These are phyloP conservation scores for Myotis vivesi DNA, from an alignment of 2,797 vertebrate species.

Conservation along the genomic window DNA sequence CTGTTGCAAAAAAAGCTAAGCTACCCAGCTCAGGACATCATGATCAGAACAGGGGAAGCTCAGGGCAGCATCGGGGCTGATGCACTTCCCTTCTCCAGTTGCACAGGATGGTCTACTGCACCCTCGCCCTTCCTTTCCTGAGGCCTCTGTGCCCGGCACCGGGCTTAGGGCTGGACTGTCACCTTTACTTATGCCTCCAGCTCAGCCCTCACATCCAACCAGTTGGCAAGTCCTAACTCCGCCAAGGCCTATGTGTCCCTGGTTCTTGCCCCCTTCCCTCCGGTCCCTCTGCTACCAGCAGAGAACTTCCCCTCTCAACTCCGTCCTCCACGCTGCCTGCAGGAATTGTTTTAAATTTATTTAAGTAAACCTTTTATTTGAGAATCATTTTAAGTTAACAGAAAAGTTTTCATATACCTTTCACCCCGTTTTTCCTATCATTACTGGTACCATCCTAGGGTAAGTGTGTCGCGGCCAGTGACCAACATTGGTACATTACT, in stretches of 20 bases:
- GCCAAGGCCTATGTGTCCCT: too few species aligned
- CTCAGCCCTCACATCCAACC: not conserved
- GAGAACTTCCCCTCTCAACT: not conserved
- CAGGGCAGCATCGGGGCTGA: accelerated
- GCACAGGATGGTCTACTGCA: not conserved
- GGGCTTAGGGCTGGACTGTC: accelerated
- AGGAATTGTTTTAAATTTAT: not conserved
- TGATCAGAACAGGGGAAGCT: accelerated
- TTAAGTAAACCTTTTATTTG: not conserved
- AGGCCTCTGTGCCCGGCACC: not conserved
- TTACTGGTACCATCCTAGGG: not conserved
- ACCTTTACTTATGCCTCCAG: not conserved
- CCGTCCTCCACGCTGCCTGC: not conserved
- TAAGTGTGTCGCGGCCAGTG: not conserved
- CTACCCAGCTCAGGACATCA: accelerated
- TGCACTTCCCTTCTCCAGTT: accelerated
- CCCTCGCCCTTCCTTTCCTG: not conserved
- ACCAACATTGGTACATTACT: accelerated
- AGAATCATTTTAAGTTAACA: not conserved
- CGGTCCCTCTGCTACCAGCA: not conserved
- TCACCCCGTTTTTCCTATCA: not conserved
- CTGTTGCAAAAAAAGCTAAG: not conserved
- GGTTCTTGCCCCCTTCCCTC: not conserved
- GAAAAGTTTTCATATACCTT: not conserved
- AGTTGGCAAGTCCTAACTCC: not conserved